phyloP scores from a whole-genome alignment of 92 coral and sea anemone genomes.

The Micromussa lordhowensis region DNA sequence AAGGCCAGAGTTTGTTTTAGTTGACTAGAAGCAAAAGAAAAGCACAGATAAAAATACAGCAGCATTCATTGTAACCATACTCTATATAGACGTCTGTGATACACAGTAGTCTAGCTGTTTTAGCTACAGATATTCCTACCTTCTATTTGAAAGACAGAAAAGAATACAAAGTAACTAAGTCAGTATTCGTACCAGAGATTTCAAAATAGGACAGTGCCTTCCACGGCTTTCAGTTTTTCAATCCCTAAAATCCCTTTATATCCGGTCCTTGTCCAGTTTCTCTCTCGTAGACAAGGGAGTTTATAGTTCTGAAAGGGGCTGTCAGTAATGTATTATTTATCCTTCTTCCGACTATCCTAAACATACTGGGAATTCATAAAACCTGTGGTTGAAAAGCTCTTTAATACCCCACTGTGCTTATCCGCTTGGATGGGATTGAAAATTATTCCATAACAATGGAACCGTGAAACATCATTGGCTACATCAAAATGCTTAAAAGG shows the following conservation, averaged over 20 bases:
- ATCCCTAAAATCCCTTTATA: neutral
- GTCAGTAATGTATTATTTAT: slow-evolving; percentile 38
- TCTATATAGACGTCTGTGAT: neutral
- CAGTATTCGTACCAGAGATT: neutral
- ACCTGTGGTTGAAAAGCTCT: slow-evolving; percentile 11
- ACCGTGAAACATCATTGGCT: slow-evolving; percentile 8
- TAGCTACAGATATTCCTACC: neutral
- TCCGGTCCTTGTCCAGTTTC: neutral
- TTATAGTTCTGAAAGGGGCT: neutral
- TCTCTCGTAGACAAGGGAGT: slow-evolving; percentile 18
- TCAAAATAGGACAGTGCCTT: neutral
- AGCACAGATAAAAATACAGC: neutral
- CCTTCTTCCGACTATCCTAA: slow-evolving; percentile 25
- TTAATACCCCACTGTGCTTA: slow-evolving; percentile 30
- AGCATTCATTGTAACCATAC: neutral
- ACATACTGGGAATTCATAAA: slow-evolving; percentile 18
- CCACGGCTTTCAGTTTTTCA: neutral
- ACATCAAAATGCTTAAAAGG: slow-evolving; percentile 1
- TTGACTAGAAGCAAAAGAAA: slow-evolving; percentile 13
- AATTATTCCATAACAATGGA: slow-evolving; percentile 19
- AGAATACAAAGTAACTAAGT: neutral
- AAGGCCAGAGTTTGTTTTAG: neutral
- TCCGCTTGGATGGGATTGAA: slow-evolving; percentile 16
- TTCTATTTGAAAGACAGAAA: neutral
- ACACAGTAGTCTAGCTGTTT: neutral